Evolutionary conservation across 37 sponge, comb jelly and placozoan genomes (phyloP), one percentile per base, ranked within the genome.

Genomic region (Ianthella basta): DNA sequence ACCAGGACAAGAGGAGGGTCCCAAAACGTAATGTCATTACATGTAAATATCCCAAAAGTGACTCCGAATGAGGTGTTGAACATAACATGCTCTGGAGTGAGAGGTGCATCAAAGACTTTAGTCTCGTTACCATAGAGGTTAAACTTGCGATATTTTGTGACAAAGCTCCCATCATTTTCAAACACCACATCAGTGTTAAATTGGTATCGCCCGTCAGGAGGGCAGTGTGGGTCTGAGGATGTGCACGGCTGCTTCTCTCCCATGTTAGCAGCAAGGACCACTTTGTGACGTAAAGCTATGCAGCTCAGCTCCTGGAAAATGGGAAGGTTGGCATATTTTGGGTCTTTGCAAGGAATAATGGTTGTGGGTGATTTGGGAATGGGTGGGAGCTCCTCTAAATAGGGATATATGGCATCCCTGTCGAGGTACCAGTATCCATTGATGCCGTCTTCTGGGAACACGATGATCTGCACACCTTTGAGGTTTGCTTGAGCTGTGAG

Each of bases 161-260:
- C 16, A 1, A 83, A 60, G 0, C 65, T 27, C 10, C 93, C 93
- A 74, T 92, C 85, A 40, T 59, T 68, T 10, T 86, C 93, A 60
- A 92, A 79, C 4, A 82, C 90, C 56, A 92, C 82, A 36, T 92
- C 66, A 60, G 93, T 92, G 55, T 92, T 92, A 66, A 55, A 92
- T 34, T 80, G 87, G 74, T 68, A 87, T 33, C 30, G 68, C 15
- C 85, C 85, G 80, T 84, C 65, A 0, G 39, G 60, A 25, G 91
- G 91, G 40, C 91, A 91, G n/a, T 59, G 14, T 12, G 24, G 13
- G 59, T 85, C 79, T 37, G 23, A 5, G 13, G 5, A 18, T 16
- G 13, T 59, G 32, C 91, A 86, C 21, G 59, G 56, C 36, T 86
- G 83, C 56, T 27, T 60, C 25, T 89, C 90, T 18, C 87, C 91